phyloP scores from a whole-genome alignment of 2,888 invertebrate genomes.

The Heteropelma amictum region DNA sequence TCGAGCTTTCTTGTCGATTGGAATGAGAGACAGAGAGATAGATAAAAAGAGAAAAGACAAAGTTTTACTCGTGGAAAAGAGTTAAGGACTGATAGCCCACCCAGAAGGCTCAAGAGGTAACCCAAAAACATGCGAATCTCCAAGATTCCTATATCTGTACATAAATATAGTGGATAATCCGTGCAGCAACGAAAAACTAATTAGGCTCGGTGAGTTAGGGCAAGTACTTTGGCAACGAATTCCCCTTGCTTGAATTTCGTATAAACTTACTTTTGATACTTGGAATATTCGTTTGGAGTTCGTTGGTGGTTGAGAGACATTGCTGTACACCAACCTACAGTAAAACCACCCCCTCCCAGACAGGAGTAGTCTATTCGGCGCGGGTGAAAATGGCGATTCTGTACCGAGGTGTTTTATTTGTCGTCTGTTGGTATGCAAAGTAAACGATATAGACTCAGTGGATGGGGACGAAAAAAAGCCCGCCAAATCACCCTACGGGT shows the following conservation, averaged over 20 bases:
- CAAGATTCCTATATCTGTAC: neutral
- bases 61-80: constrained; percentile 38
- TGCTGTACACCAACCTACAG: neutral
- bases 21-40: constrained; percentile 28
- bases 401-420: constrained; percentile 43
- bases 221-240: constrained; percentile 43
- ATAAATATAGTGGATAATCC: constrained; percentile 62
- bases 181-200: constrained; percentile 69
- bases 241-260: constrained; percentile 13
- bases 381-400: neutral
- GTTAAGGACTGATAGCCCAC: constrained; percentile 49
- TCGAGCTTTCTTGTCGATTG: neutral
- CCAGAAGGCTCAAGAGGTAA: constrained; percentile 27
- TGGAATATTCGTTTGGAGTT: constrained; percentile 46
- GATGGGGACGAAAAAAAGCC: constrained; percentile 41
- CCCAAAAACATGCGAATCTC: constrained; percentile 34
- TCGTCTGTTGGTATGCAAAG: constrained; percentile 33
- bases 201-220: constrained; percentile 59
- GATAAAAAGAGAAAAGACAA: constrained; percentile 1
- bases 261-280: constrained; percentile 34
- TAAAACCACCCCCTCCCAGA: neutral
- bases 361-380: neutral
- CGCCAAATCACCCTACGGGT: constrained; percentile 43
- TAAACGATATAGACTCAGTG: constrained; percentile 26
- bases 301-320: constrained; percentile 20